Base-by-base conservation (phyloP, 2,888 invertebrate genomes). In the Bhutanitis thaidina region DNA sequence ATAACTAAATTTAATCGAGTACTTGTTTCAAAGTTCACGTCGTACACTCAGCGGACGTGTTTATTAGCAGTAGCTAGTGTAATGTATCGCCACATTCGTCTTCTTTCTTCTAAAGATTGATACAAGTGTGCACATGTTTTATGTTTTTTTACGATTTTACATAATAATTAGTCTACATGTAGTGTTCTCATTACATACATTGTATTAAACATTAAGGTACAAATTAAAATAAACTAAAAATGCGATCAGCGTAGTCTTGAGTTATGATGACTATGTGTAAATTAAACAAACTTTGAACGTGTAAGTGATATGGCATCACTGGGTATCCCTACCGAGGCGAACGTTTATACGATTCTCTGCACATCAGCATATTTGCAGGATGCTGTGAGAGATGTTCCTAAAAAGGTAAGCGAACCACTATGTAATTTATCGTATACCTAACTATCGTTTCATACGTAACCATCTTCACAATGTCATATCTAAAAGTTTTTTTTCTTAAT, bases 301-400 rank as follows among this genome's bases (percentile, higher is more conserved):
- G 27, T 13, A 12, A 4, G 7, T 16, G 27, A 27, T 36, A 89
- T 89, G 88, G 77, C 86, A 61, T 89, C 88, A 43, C 64, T 89
- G 30, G 89, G 88, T 1, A 88, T 89, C 43, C 87, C 87, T 1
- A 86, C 89, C 0, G 88, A 89, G 60, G 88, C 88, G 43, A 85
- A 89, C 0, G 73, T 86, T 1, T 87, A 89, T 51, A 88, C 89
- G 0, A 78, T 89, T 47, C 60, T 85, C 25, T 88, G 77, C 53
- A 86, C 88, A 0, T 84, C 88, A 5, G 88, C 86, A 25, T 87
- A 85, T 49, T 72, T 77, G n/a, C 79, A 67, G 55, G 68, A 68
- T 55, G 49, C 71, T 9, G 60, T 74, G 13, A 80, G 79, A 45
- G 69, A 65, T 13, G 63, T 72, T 7, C 64, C 65, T 1, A 80